Base-by-base conservation (phyloP, 2,888 invertebrate species). In the Uropetala carovei region DNA sequence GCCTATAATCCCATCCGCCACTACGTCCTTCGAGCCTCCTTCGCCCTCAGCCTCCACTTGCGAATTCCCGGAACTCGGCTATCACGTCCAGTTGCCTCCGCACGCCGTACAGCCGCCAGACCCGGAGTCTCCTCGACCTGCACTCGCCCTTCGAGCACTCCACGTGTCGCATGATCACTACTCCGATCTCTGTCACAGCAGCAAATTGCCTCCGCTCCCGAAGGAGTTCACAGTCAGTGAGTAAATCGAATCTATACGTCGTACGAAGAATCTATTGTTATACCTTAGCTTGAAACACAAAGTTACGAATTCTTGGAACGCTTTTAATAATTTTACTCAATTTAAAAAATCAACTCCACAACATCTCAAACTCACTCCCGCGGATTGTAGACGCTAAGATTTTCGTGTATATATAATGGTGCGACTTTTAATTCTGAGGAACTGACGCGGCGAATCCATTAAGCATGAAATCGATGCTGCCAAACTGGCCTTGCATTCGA, bases 161-260 rank as follows among this genome's bases (percentile, higher is more conserved):
- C 95, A 96, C 93, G 95, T 96, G 0, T 95, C 95, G 94, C 95
- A 96, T 92, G 97, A 97, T 93, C 95, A 97, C 93, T 95, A 96
- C 68, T 97, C 97, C 30, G 96, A 95, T 92, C 94, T 94, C 18
- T 94, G 95, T 89, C 93, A 92, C 1, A 94, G 95, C 5, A 95
- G 94, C 92, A 93, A 93, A n/a, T 94, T 95, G 60, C 95, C 95
- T 2, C 93, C 94, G 1, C 93, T 95, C 14, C 94, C 95, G 0
- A 94, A 94, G 9, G 94, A 94, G 13, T 84, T 93, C 56, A 93
- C 93, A 57, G 92, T 92, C 92, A 93, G 94, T 94, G 92, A 92
- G 92, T 92, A n/a, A 58, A 57, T 85, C 56, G 7, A 22, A 7
- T 30, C 27, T 22, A 22, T 82, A 27, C 22, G 7, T 7, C 22